Percentiles rank a stretch among this genome's conserved stretches.
These are phyloP conservation scores for Carduelis carduelis DNA, from an alignment of 2,797 vertebrate genomes.

Conservation along the genomic window DNA sequence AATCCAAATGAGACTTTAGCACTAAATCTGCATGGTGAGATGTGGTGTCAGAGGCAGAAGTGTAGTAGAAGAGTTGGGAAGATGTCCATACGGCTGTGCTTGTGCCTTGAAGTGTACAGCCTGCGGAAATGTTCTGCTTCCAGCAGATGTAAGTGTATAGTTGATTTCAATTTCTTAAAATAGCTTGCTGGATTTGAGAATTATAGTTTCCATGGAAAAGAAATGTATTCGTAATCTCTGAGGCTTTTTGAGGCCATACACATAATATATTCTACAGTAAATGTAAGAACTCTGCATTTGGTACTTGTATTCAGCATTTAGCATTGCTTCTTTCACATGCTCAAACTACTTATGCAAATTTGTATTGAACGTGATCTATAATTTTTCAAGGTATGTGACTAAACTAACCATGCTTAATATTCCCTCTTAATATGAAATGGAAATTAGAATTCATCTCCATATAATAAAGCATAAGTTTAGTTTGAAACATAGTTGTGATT, in stretches of 20 bases:
- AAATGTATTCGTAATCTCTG: slow-evolving; percentile 42
- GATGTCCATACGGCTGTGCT: background rate
- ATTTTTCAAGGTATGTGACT: slow-evolving; percentile 44
- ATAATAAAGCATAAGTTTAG: background rate
- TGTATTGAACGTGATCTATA: background rate
- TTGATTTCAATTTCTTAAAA: slow-evolving; percentile 55
- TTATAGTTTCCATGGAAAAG: slow-evolving; percentile 65
- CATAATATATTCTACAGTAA: slow-evolving; percentile 10
- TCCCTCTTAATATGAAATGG: background rate
- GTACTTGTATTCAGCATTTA: background rate
- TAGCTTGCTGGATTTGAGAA: slow-evolving; percentile 51
- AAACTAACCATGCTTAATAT: slow-evolving; percentile 1
- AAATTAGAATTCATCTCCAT: background rate
- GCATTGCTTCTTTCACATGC: background rate
- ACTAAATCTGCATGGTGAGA: background rate
- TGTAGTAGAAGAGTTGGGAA: background rate
- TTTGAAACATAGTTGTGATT: background rate
- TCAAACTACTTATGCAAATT: slow-evolving; percentile 43
- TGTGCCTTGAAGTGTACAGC: background rate
- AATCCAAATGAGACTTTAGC: background rate
- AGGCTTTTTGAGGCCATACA: slow-evolving; percentile 59
- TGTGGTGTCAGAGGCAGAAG: background rate
- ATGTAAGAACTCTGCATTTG: background rate
- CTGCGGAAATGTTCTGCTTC: slow-evolving; percentile 4
- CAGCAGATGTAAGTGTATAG: slow-evolving; percentile 28